These are phyloP conservation scores for Plutella xylostella DNA, from an alignment of 2,888 invertebrate genomes.

Conservation along the genomic window DNA sequence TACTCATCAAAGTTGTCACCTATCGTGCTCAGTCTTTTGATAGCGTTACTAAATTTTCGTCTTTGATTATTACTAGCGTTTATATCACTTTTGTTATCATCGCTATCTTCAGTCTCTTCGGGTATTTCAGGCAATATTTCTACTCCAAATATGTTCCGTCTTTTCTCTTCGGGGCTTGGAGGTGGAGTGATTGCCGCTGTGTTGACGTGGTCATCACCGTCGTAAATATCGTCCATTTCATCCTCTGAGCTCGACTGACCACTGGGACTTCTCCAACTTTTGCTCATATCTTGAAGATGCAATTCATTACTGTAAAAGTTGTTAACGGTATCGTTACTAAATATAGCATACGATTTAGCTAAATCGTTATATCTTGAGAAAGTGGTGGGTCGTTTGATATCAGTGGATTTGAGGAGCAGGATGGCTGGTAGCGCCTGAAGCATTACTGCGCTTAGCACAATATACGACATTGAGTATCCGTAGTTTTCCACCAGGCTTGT, in stretches of 20 bases:
- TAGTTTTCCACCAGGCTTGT: conserved; percentile 45
- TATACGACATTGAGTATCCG: conserved; percentile 43
- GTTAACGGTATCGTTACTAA: conserved; percentile 38
- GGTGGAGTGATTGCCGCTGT: conserved; percentile 46
- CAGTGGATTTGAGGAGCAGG: conserved; percentile 43
- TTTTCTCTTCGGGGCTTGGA: conserved; percentile 57
- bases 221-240: conserved; percentile 25
- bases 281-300: conserved; percentile 50
- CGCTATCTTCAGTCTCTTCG: conserved; percentile 58
- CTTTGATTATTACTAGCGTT: conserved; percentile 33
- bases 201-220: conserved; percentile 29
- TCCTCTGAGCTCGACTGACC: background rate
- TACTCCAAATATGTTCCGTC: conserved; percentile 58
- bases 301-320: conserved; percentile 44
- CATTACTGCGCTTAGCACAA: conserved; percentile 48
- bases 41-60: conserved; percentile 49
- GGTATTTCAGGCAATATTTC: conserved; percentile 66
- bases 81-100: conserved; percentile 29
- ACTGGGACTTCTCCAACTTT: conserved; percentile 56
- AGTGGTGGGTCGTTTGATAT: conserved; percentile 31
- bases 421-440: conserved; percentile 53
- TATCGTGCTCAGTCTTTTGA: conserved; percentile 63
- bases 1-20: conserved; percentile 62
- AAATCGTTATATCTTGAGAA: conserved; percentile 50
- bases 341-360: conserved; percentile 47